Conservation (phyloP, 1,140 invertebrate genomes). For the Zophobas atratus region DNA sequence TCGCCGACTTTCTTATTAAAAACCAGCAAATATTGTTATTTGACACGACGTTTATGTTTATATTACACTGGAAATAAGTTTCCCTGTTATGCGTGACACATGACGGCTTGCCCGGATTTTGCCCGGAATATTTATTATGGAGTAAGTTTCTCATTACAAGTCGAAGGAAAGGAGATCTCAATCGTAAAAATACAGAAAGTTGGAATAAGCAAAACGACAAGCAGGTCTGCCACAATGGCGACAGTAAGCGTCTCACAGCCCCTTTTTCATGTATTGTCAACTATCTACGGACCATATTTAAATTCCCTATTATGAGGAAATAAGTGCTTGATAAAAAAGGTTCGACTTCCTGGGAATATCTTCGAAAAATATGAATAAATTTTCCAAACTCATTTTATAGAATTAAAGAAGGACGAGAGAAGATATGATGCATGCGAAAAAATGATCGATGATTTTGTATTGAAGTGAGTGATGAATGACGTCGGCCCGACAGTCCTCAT, state of each 20-base stretch:
- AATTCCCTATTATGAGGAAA: neutral
- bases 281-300: neutral
- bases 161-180: constrained; percentile 22
- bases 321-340: neutral
- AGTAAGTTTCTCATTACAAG: constrained; percentile 36
- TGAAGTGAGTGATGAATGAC: neutral
- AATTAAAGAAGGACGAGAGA: neutral
- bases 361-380: no score
- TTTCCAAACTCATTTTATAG: neutral
- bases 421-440: no score
- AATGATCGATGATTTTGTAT: neutral
- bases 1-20: constrained; percentile 19
- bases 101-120: constrained; percentile 38
- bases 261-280: constrained; percentile 4
- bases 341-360: no score
- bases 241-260: constrained; percentile 3
- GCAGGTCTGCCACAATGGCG: neutral
- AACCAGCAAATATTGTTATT: constrained; percentile 23
- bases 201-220: constrained; percentile 27
- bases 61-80: constrained; percentile 28
- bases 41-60: constrained; percentile 37
- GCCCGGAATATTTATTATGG: constrained; percentile 18
- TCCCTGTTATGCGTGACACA: constrained; percentile 18
- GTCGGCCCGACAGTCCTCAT: neutral
- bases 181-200: constrained; percentile 31